A percentile compares a stretch with the other conserved stretches of the same genome.
These are phyloP conservation scores for Temnothorax unifasciatus DNA, from an alignment of 2,888 invertebrate genomes.

Conservation along the genomic window DNA sequence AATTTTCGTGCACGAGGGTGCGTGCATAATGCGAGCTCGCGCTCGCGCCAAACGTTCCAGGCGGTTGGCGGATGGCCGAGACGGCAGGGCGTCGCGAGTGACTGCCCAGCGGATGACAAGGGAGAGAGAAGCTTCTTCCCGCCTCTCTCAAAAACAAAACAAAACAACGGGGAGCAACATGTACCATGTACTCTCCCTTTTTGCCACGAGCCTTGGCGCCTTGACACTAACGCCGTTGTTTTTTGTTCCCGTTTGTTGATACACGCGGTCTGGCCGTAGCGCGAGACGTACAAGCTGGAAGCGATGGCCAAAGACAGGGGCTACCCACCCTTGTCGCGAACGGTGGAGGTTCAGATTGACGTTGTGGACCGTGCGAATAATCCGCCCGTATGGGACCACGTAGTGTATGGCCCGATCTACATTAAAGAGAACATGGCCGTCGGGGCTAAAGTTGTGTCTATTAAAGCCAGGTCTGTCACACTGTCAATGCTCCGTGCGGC, in stretches of 20 bases:
- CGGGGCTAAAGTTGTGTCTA: slow-evolving; percentile 98
- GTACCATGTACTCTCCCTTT: slow-evolving; percentile 30
- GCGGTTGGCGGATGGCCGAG: slow-evolving; percentile 39
- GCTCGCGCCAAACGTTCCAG: slow-evolving; percentile 44
- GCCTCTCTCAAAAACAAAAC: slow-evolving; percentile 8
- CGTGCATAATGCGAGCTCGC: slow-evolving; percentile 53
- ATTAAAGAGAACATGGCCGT: slow-evolving; percentile 99
- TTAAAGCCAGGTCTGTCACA: slow-evolving; percentile 98
- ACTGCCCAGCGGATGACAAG: slow-evolving; percentile 10
- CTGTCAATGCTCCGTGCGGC: slow-evolving; percentile 85
- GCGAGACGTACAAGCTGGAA: slow-evolving; percentile 99
- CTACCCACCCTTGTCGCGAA: slow-evolving; percentile 97
- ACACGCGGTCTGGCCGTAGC: slow-evolving; percentile 90
- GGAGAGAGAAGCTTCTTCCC: slow-evolving; percentile 28
- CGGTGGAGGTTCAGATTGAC: slow-evolving; percentile 99
- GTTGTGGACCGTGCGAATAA: slow-evolving; percentile 99
- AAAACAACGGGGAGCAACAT: slow-evolving; percentile 28
- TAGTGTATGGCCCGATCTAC: slow-evolving; percentile 98
- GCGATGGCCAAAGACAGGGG: slow-evolving; percentile 99
- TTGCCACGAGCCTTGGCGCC: slow-evolving; percentile 70
- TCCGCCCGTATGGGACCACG: slow-evolving; percentile 98
- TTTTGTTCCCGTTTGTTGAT: slow-evolving; percentile 88
- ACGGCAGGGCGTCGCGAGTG: slow-evolving; percentile 20
- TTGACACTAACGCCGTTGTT: slow-evolving; percentile 75
- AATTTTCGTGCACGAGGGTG: slow-evolving; percentile 53